Evolutionary conservation across 2,797 vertebrate genomes (phyloP), one percentile per base, ranked within the genome.

Genomic region (Rhabdomys pumilio): DNA sequence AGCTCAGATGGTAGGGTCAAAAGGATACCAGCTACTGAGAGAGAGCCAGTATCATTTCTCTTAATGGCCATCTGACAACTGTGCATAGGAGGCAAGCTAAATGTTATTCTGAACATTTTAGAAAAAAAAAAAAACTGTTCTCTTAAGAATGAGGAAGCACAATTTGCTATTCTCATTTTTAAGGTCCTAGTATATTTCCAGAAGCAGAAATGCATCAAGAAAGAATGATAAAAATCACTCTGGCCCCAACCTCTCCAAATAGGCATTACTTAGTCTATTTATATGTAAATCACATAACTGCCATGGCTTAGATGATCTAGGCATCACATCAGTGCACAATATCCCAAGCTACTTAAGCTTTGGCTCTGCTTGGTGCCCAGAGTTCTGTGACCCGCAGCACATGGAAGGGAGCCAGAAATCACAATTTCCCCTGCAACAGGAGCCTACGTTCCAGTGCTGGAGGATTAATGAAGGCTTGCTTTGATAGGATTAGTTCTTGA

Each of bases 401-500:
- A 97, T 93, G 95, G 98, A 97, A 98, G 92, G 97, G 96, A 98
- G 98, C 97, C 98, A 98, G 97, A 97, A 98, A 98, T 98, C 86
- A 94, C 96, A 97, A 95, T 97, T 96, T 97, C 98, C 96, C 86
- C 95, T 93, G 96, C 97, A 98, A 96, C 0, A 38, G 10, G 93
- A 98, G 90, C 41, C 91, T 86, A 79, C 0, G 0, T 97, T 98
- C 97, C 94, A 96, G 63, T 84, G 97, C 97, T 94, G 97, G 97
- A 98, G 98, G 98, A 98, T 98, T 98, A 98, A 98, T 96, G 97
- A 97, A 92, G 91, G 91, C 97, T 98, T 97, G 97, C 96, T 98
- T 97, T 97, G 98, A 98, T 67, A 97, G 97, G 98, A 98, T 98
- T 98, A 98, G 96, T 97, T 98, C 95, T 97, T 95, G 87, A 98